These are phyloP conservation scores for Plutella xylostella DNA, from an alignment of 2,888 invertebrate genomes.

Conservation along the genomic window DNA sequence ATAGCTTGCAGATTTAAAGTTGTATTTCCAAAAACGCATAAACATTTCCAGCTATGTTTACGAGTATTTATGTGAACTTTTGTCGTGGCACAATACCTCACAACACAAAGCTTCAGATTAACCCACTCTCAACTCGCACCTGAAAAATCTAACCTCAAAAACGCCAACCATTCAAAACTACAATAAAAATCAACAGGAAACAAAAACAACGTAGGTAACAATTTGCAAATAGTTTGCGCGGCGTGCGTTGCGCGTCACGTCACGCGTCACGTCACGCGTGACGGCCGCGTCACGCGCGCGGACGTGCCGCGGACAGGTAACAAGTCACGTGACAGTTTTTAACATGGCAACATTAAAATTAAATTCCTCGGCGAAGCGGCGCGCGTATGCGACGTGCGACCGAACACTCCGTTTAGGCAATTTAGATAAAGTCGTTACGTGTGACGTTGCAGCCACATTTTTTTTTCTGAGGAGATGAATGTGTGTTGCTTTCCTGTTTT, in stretches of 20 bases:
- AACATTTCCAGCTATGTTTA: no score
- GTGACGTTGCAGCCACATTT: conserved; percentile 1
- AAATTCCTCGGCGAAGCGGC: conserved; percentile 31
- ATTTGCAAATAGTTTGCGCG: no score
- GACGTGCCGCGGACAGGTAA: conserved; percentile 37
- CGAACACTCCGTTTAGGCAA: conserved; percentile 3
- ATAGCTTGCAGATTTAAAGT: no score
- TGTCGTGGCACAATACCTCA: no score
- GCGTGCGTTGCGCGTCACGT: conserved; percentile 9
- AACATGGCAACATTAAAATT: conserved; percentile 59
- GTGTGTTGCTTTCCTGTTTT: not conserved
- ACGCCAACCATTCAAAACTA: no score
- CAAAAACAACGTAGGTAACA: no score
- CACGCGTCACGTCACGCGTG: conserved; percentile 19
- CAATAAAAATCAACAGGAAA: no score
- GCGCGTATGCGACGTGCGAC: not conserved
- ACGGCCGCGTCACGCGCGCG: conserved; percentile 11
- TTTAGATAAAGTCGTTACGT: conserved; percentile 4
- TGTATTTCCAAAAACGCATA: no score
- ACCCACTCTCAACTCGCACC: no score
- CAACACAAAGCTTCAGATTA: no score
- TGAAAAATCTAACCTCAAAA: no score
- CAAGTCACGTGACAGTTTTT: conserved; percentile 49
- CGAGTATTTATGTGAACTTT: no score
- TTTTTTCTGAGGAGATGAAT: not conserved